Evolutionary conservation across 2,797 vertebrate species (phyloP), one percentile per base, ranked within the genome.

Genomic region (Naso thynnoides): DNA sequence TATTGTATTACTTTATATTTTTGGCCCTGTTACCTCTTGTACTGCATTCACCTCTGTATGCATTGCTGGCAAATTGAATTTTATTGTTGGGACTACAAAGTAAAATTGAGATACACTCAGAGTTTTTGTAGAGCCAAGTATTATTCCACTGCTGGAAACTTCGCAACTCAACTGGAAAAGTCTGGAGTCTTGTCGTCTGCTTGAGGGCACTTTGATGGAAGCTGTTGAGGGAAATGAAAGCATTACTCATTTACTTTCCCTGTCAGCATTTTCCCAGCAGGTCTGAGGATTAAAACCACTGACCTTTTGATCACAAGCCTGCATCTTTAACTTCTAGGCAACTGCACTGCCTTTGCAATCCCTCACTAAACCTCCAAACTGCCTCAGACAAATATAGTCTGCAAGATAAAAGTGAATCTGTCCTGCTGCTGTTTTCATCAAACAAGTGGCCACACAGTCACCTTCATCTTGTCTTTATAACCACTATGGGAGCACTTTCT

Each of bases 401-500:
- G 64, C 53, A 16, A 47, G 69, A 73, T 72, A 65, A 83, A 79
- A 62, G 42, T 26, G 39, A 81, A 74, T 29, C 33, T 31, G 49
- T 70, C 39, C n/a, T 6, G 47, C 70, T 63, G 63, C 54, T 15
- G 54, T 65, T 91, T 88, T 83, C 89, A 85, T 90, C 73, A 85
- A 88, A 86, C 15, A 55, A 52, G 14, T 67, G 33, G 47, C 71
- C 47, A 76, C 65, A 19, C 29, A 50, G 77, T 85, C 58, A 82
- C 76, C 78, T 76, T 85, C 70, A 80, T 72, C 67, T 75, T 13
- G 3, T 62, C 76, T 84, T 85, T 84, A 87, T 78, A 31, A 18
- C 61, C 48, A 36, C 75, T 21, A n/a, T 55, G 79, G 65, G 76
- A 77, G 29, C 6, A 14, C 33, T 81, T 79, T 81, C 61, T 73